Base-by-base conservation (phyloP, 2,113 vertebrate genomes). In the Sinocyclocheilus rhinocerous region DNA sequence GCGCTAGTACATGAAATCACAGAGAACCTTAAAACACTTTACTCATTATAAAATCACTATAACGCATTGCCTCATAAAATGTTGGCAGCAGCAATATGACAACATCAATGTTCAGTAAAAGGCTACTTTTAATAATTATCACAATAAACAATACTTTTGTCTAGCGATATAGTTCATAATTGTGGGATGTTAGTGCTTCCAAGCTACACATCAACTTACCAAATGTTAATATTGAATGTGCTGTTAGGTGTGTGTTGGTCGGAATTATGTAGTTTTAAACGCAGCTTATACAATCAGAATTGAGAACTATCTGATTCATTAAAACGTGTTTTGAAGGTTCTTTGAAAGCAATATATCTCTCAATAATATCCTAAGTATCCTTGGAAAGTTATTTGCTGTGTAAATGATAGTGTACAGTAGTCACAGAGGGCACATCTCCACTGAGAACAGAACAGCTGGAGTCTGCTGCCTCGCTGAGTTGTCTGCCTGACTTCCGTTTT, bases 401-500 rank as follows among this genome's bases (percentile, higher is more conserved):
- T 50, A 82, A 69, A 82, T 69, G 16, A 82, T 22, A 82, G 59
- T 69, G 59, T 82, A 52, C 11, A 20, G 59, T 61, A 48, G 61
- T 24, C 9, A 73, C 36, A n/a, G 20, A 73, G 70, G 70, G 48
- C 75, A 77, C 1, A 2, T 77, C 39, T 81, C 79, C 42, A 15
- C 39, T 69, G 80, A 69, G 63, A 42, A 20, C 5, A 50, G 59
- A 82, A 69, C 80, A 82, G 80, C 80, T 67, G 80, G 80, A 82
- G 80, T 52, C 61, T 82, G 39, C 61, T 29, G 61, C 39, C 59
- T 26, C 42, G 2, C 63, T 33, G 39, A 42, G 59, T 52, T 69
- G 15, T 76, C 75, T 50, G 15, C 75, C 45, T 76, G 75, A 29
- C 80, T 48, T 45, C 39, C 80, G 29, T 45, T 69, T 50, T 67